These are phyloP conservation scores for Idaea dimidiata DNA, from an alignment of 2,888 invertebrate species.

Conservation along the genomic window DNA sequence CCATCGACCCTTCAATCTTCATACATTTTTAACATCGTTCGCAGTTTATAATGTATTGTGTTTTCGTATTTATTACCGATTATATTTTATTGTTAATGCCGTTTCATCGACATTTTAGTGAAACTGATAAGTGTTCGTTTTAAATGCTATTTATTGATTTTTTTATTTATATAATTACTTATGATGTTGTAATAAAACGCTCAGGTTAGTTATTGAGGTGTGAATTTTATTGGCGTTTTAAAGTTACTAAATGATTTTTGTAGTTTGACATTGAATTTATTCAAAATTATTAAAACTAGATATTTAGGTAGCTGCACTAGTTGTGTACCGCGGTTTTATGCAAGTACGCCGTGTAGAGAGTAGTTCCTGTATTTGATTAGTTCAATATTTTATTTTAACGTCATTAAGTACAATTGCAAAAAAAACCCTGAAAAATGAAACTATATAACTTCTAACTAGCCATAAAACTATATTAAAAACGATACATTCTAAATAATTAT, in stretches of 20 bases:
- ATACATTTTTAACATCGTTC: constrained; percentile 21
- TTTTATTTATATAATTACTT: constrained; percentile 14
- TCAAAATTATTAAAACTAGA: neutral
- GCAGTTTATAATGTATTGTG: constrained; percentile 30
- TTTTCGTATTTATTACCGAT: constrained; percentile 19
- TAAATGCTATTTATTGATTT: constrained; percentile 12
- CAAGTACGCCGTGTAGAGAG: too few species aligned
- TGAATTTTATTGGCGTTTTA: constrained; percentile 1
- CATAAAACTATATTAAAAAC: too few species aligned
- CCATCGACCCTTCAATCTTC: constrained; percentile 42
- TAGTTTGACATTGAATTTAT: constrained; percentile 1
- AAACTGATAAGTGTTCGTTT: neutral
- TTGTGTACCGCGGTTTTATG: neutral
- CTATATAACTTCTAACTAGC: too few species aligned
- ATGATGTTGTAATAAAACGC: neutral
- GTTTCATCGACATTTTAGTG: constrained; percentile 9
- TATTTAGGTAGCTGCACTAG: neutral
- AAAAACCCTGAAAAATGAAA: too few species aligned
- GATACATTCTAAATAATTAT: too few species aligned
- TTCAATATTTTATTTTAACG: too few species aligned
- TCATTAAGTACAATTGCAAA: too few species aligned
- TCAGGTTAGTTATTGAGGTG: neutral
- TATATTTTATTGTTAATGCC: constrained; percentile 5
- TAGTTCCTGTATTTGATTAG: too few species aligned
- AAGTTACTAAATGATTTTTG: neutral